A percentile compares a stretch with the other conserved stretches of the same genome.
Conservation (phyloP, 2,888 invertebrate species). For the Harpalus rufipes region DNA sequence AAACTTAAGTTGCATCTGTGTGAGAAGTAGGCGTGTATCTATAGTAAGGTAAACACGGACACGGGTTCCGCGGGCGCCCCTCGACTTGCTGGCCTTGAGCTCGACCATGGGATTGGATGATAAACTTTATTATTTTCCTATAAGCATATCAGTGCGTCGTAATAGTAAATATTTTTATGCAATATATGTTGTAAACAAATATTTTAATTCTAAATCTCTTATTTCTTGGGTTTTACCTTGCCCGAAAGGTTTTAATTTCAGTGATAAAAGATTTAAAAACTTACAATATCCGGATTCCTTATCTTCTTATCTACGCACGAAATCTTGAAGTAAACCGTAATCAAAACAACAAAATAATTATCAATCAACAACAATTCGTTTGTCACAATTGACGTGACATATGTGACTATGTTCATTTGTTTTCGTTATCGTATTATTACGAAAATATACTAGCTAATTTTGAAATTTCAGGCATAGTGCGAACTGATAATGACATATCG, state of each 20-base stretch:
- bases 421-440: background rate
- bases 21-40: conserved; percentile 74
- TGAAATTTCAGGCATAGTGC: conserved; percentile 68
- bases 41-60: conserved; percentile 71
- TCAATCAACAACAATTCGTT: conserved; percentile 10
- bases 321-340: conserved; percentile 13
- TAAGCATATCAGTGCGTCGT: conserved; percentile 66
- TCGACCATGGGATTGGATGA: conserved; percentile 68
- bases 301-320: conserved; percentile 18
- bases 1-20: conserved; percentile 65
- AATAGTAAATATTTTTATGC: conserved; percentile 66
- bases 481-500: conserved; percentile 76
- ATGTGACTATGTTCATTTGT: conserved; percentile 37
- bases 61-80: conserved; percentile 69
- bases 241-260: background rate
- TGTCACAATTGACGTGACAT: conserved; percentile 16
- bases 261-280: conserved; percentile 32
- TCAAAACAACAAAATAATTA: conserved; percentile 21
- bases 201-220: conserved; percentile 30
- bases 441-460: background rate
- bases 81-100: conserved; percentile 74
- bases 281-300: conserved; percentile 30
- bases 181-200: conserved; percentile 59
- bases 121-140: conserved; percentile 66
- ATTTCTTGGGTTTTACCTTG: background rate